Conservation (phyloP, 1,140 invertebrate genomes). For the Bombus huntii region DNA sequence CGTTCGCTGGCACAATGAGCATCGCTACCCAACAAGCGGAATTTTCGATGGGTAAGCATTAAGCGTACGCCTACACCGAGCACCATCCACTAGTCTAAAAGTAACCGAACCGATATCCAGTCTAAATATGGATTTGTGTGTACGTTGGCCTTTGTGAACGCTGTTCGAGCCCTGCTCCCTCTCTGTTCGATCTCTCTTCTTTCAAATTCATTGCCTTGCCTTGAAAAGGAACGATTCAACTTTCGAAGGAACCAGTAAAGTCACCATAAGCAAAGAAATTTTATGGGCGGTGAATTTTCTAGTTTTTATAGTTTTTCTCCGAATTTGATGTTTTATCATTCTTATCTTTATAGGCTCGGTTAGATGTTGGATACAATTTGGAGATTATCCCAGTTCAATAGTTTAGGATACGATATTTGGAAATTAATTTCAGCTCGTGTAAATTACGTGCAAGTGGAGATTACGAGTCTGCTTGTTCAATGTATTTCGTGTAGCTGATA, state of each 20-base stretch:
- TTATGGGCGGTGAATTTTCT: too few relatives aligned
- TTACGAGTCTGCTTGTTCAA: too few relatives aligned
- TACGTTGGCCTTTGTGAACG: constrained; percentile 35
- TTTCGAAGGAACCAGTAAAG: background rate
- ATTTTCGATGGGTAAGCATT: constrained; percentile 18
- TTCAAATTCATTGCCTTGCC: background rate
- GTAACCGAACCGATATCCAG: constrained; percentile 40
- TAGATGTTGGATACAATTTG: too few relatives aligned
- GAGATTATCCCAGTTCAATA: too few relatives aligned
- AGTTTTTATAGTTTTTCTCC: too few relatives aligned
- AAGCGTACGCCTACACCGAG: constrained; percentile 15
- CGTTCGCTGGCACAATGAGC: background rate
- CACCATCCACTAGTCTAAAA: constrained; percentile 42
- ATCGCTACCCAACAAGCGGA: constrained; percentile 12
- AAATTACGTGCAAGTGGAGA: too few relatives aligned
- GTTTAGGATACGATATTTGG: too few relatives aligned
- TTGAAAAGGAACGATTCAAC: background rate
- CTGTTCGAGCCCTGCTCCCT: background rate
- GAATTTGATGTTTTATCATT: too few relatives aligned
- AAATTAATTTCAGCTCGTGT: too few relatives aligned
- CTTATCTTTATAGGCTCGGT: too few relatives aligned
- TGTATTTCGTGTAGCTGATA: too few relatives aligned
- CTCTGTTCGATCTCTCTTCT: background rate
- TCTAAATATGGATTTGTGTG: constrained; percentile 60
- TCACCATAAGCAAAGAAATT: background rate